Percentiles rank a stretch among this genome's conserved stretches.
Conservation (phyloP, 30 jellyfish, hydroid and myxozoan genomes). For the Sanderia malayensis region DNA sequence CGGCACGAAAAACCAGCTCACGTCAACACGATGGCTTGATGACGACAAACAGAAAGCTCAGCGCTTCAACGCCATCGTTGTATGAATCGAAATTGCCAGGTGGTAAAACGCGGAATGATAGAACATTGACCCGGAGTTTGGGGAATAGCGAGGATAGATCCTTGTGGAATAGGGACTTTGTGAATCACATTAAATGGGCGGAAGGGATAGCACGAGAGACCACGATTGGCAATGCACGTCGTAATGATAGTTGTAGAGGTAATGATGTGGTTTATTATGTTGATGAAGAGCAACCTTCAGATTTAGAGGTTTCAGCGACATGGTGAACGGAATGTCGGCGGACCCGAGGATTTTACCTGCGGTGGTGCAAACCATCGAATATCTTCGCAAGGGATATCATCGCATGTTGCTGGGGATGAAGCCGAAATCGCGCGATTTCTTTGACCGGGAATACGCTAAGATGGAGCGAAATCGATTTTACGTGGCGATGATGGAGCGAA, state of each 20-base stretch:
- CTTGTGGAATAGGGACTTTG: too few species aligned
- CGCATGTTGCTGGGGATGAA: slow-evolving; percentile 31
- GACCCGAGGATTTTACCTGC: slow-evolving; percentile 62
- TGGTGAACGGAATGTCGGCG: slow-evolving; percentile 37
- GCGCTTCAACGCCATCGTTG: too few species aligned
- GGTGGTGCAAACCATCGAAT: slow-evolving; percentile 33
- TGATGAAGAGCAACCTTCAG: slow-evolving; percentile 57
- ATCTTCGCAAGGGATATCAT: slow-evolving; percentile 34
- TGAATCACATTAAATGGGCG: not conserved
- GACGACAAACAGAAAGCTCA: too few species aligned
- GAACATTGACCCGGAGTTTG: too few species aligned
- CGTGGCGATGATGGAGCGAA: not conserved
- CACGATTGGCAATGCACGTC: too few species aligned
- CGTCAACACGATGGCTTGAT: too few species aligned
- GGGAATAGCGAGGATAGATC: too few species aligned
- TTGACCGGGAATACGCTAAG: not conserved
- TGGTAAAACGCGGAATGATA: too few species aligned
- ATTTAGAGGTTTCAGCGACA: slow-evolving; percentile 27
- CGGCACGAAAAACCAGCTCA: too few species aligned
- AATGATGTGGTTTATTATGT: slow-evolving; percentile 7
- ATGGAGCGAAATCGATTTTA: not conserved
- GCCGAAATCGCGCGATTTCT: slow-evolving; percentile 23
- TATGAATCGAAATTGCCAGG: too few species aligned
- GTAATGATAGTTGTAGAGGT: not conserved
- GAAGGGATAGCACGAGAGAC: not conserved